phyloP scores from a whole-genome alignment of 2,888 invertebrate species.

The Portevinia maculata region DNA sequence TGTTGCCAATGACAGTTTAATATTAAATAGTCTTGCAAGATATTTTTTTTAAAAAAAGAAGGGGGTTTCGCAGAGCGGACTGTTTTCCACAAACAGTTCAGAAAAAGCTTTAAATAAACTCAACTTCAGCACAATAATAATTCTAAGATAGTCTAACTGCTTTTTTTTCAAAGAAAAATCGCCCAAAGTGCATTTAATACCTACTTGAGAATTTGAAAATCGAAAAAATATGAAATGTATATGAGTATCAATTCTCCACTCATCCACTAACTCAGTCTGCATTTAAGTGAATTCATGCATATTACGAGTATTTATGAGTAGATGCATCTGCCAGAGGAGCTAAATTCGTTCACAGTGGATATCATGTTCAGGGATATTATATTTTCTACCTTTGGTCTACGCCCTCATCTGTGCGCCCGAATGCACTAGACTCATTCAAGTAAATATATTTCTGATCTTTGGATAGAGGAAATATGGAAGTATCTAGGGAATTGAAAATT shows the following conservation, averaged over 20 bases:
- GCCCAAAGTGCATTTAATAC: slow-evolving; percentile 5
- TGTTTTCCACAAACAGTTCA: no score
- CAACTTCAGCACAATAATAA: no score
- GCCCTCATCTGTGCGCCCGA: slow-evolving; percentile 24
- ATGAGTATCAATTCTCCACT: slow-evolving; percentile 59
- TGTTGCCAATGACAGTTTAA: no score
- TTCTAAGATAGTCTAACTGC: no score
- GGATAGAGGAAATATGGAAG: neutral
- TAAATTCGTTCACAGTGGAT: slow-evolving; percentile 31
- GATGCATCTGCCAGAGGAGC: slow-evolving; percentile 56
- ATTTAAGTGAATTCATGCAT: slow-evolving; percentile 70
- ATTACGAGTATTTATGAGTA: slow-evolving; percentile 67
- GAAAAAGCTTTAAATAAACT: no score
- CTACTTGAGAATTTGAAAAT: slow-evolving; percentile 26
- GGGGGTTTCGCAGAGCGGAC: no score
- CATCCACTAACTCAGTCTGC: slow-evolving; percentile 69
- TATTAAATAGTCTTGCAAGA: no score
- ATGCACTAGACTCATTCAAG: slow-evolving; percentile 44
- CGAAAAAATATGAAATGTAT: slow-evolving; percentile 29
- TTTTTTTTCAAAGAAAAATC: slow-evolving; percentile 2
- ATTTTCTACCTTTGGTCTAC: slow-evolving; percentile 41
- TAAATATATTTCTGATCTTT: slow-evolving; percentile 30
- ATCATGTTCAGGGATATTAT: slow-evolving; percentile 34
- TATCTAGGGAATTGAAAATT: slow-evolving; percentile 60
- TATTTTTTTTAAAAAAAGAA: no score